Base-by-base conservation (phyloP, 2,888 invertebrate species). In the Chrysomela aeneicollis region DNA sequence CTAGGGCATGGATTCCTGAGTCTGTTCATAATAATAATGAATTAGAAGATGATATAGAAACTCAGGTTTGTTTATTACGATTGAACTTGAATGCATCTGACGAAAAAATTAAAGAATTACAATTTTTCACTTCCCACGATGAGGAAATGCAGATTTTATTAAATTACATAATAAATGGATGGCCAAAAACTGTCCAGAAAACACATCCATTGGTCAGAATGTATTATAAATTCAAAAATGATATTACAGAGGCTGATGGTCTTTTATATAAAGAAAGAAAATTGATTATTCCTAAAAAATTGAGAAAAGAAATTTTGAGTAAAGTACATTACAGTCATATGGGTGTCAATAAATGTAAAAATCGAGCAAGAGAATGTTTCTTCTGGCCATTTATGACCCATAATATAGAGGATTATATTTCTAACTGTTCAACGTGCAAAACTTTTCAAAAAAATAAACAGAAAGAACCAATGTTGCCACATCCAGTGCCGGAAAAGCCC, bases 1-100 rank as follows among this genome's bases (percentile, higher is more conserved):
- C 59, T 58, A 53, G 74, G 54, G 69, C 32, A 15, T 26, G 17
- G 0, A 15, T 64, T 68, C 60, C 68, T 67, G 58, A 65, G 69
- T 54, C 59, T 62, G 49, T 37, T 68, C 37, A 60, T 57, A 21
- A 26, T 64, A n/a, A n/a, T n/a, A 52, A 5, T 35, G 6, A 35
- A 6, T 35, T 35, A 4, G 32, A 9, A 35, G 10, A 2, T 18
- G 52, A 6, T 2, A 26, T 26, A 12, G 52, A 52, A 26, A 15
- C 26, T 52, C 52, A 52, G 10, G 18, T 52, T 0, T 32, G 52
- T 52, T 26, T 32, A 30, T 30, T 30, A 1, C 4, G 52, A 15
- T 26, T 18, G 9, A 52, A 30, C 30, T 17, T 52, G 26, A 52
- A 52, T 52, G 52, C 17, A 30, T n/a, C 51, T n/a, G 18, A 26